Evolutionary conservation across 1,140 invertebrate genomes (phyloP).

Genomic region (Varroa destructor): DNA sequence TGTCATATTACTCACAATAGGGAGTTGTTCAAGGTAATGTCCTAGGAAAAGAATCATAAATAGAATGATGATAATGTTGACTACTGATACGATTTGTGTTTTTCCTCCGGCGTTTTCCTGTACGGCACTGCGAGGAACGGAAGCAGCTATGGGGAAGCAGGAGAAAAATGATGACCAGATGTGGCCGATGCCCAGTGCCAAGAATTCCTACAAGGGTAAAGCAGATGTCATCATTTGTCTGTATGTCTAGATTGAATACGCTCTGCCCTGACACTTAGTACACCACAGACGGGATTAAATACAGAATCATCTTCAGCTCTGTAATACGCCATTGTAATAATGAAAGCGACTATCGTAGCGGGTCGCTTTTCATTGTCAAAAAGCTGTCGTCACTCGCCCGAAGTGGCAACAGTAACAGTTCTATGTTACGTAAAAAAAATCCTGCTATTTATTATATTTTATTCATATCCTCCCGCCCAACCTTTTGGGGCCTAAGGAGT

Average conservation of each 20-base stretch:
- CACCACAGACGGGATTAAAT: not conserved
- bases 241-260: not conserved
- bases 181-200: constrained; percentile 45
- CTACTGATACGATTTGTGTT: constrained; percentile 34
- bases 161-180: constrained; percentile 45
- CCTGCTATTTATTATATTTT: too few relatives aligned
- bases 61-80: constrained; percentile 33
- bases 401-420: too few relatives aligned
- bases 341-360: too few relatives aligned
- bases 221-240: constrained; percentile 4
- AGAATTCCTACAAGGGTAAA: constrained; percentile 42
- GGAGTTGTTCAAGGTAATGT: constrained; percentile 18
- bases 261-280: constrained; percentile 1
- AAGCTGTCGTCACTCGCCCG: too few relatives aligned
- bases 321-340: too few relatives aligned
- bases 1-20: not conserved
- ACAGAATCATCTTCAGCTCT: not conserved
- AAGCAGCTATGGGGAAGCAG: constrained; percentile 46
- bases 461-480: too few relatives aligned
- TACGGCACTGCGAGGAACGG: constrained; percentile 42
- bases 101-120: constrained; percentile 36
- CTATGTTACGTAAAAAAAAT: too few relatives aligned
- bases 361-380: too few relatives aligned
- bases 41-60: constrained; percentile 38
- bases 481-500: too few relatives aligned